Percentiles rank a stretch among this genome's conserved stretches.
These are phyloP conservation scores for Meta bourneti DNA, from an alignment of 2,888 invertebrate genomes.

Conservation along the genomic window DNA sequence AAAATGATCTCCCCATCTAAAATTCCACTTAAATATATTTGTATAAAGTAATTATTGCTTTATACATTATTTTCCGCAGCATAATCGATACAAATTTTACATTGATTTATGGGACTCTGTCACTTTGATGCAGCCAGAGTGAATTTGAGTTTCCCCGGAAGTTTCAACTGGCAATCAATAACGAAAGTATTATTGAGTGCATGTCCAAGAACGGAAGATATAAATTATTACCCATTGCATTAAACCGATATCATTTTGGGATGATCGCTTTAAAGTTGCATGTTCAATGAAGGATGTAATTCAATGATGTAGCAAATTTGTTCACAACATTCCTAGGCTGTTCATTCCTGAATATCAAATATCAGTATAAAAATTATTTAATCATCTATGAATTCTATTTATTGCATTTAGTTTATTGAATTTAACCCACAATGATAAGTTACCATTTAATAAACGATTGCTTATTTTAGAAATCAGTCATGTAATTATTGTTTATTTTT, in stretches of 20 bases:
- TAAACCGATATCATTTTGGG: conserved; percentile 18
- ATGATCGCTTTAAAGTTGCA: conserved; percentile 21
- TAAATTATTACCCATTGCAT: not conserved
- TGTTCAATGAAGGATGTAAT: conserved; percentile 11
- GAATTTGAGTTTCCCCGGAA: not conserved
- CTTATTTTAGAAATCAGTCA: too few species aligned
- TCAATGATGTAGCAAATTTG: conserved; percentile 1
- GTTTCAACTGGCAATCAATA: conserved; percentile 9
- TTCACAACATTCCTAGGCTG: not conserved
- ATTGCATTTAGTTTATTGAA: not conserved
- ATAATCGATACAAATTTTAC: not conserved
- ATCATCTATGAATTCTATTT: not conserved
- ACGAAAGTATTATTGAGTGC: not conserved
- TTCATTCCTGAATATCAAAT: not conserved
- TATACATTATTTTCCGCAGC: not conserved
- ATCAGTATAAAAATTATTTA: not conserved
- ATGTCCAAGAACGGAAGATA: not conserved
- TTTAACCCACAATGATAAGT: not conserved
- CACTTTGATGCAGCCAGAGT: not conserved
- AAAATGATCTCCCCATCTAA: not conserved
- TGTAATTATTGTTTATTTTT: too few species aligned
- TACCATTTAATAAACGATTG: too few species aligned
- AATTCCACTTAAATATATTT: not conserved
- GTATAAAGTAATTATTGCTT: not conserved
- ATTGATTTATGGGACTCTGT: not conserved